Evolutionary conservation across 2,797 vertebrate species (phyloP).

Genomic region (Sebastes nivosus): DNA sequence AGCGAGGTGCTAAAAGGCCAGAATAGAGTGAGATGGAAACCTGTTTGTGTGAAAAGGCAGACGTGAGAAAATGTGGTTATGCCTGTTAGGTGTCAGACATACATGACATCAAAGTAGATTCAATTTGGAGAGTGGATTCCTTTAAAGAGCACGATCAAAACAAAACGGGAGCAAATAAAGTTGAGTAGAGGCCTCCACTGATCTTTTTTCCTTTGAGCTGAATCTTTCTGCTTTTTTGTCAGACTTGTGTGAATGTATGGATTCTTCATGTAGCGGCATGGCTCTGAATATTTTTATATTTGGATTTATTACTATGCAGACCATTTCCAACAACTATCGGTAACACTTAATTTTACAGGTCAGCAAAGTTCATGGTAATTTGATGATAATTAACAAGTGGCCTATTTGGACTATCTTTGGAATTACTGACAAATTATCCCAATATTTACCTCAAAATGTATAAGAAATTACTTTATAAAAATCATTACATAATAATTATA

Average conservation of each 20-base stretch:
- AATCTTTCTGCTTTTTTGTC: background rate
- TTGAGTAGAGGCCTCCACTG: background rate
- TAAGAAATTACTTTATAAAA: no score
- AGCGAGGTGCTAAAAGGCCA: constrained; percentile 1
- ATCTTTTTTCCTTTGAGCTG: background rate
- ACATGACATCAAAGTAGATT: background rate
- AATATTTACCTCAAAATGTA: no score
- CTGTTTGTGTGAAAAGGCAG: background rate
- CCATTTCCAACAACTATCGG: no score
- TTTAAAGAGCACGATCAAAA: background rate
- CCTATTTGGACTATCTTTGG: no score
- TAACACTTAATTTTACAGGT: no score
- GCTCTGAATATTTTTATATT: no score
- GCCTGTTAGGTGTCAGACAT: background rate
- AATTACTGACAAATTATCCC: no score
- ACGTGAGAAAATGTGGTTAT: background rate
- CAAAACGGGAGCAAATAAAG: background rate
- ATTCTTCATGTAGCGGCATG: no score
- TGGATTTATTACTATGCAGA: no score
- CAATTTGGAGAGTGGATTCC: background rate
- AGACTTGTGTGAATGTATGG: background rate
- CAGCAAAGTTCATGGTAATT: no score
- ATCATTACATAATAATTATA: no score
- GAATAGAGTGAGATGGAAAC: background rate
- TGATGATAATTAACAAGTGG: no score